Percentiles rank a stretch among this genome's conserved stretches.
These are phyloP conservation scores for Ormyrus nitidulus DNA, from an alignment of 2,888 invertebrate species.

Conservation along the genomic window DNA sequence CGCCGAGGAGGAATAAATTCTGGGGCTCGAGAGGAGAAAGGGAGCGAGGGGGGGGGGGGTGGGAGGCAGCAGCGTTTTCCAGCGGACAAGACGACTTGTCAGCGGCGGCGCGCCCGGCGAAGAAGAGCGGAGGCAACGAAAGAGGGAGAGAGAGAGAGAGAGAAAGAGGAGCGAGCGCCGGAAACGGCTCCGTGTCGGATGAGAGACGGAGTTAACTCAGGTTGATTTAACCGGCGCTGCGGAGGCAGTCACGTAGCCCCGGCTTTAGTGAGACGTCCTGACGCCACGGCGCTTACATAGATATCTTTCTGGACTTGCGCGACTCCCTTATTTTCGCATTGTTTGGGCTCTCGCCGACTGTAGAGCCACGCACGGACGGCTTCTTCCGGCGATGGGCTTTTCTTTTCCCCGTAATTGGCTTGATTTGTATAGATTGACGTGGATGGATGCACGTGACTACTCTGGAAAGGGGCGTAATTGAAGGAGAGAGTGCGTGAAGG, in stretches of 20 bases:
- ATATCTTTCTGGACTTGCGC: conserved; percentile 69
- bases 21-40: conserved; percentile 1
- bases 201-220: conserved; percentile 72
- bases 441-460: no score
- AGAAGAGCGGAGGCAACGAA: conserved; percentile 51
- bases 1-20: conserved; percentile 32
- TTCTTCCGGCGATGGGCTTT: neutral
- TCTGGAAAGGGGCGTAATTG: no score
- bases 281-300: conserved; percentile 73
- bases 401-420: neutral
- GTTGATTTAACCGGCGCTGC: conserved; percentile 71
- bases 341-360: neutral
- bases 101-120: conserved; percentile 35
- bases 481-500: no score
- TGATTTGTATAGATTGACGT: no score
- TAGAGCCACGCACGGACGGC: neutral
- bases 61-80: conserved; percentile 33
- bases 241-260: conserved; percentile 70
- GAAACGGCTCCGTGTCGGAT: conserved; percentile 71
- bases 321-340: neutral
- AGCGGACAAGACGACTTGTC: conserved; percentile 41
- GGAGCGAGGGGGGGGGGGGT: neutral
- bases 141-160: conserved; percentile 52
- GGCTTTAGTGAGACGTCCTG: conserved; percentile 74
- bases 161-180: conserved; percentile 59